Evolutionary conservation across 2,113 vertebrate genomes (phyloP).

Genomic region (Bubo bubo): DNA sequence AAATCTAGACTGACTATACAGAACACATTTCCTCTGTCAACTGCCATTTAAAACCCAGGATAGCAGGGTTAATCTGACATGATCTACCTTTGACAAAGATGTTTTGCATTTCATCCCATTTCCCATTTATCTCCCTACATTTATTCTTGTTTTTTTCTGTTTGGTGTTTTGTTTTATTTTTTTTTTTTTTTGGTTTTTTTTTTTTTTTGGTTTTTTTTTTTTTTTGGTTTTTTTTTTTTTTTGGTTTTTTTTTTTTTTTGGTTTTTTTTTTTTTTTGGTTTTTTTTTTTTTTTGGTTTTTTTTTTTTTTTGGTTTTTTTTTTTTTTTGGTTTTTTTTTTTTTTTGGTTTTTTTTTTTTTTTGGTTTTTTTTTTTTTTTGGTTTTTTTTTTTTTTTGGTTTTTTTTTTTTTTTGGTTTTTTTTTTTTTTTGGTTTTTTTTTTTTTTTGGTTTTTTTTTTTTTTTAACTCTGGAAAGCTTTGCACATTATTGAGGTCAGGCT

Average conservation of each 20-base stretch:
- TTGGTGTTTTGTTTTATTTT: background rate
- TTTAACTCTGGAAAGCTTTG: background rate
- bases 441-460: background rate
- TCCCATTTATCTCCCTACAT: background rate
- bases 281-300: too few species aligned
- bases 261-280: too few species aligned
- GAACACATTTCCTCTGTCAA: conserved; percentile 47
- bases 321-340: too few species aligned
- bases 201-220: too few species aligned
- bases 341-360: too few species aligned
- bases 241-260: too few species aligned
- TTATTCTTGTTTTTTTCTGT: background rate
- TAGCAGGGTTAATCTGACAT: background rate
- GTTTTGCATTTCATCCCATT: background rate
- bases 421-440: too few species aligned
- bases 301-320: too few species aligned
- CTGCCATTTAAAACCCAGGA: conserved; percentile 2
- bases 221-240: too few species aligned
- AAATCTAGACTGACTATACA: conserved; percentile 46
- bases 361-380: too few species aligned
- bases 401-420: too few species aligned
- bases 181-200: background rate
- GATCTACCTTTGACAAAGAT: background rate
- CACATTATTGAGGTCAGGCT: background rate
- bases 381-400: too few species aligned